Evolutionary conservation across 2,797 vertebrate species (phyloP).

Genomic region (Enoplosus armatus): DNA sequence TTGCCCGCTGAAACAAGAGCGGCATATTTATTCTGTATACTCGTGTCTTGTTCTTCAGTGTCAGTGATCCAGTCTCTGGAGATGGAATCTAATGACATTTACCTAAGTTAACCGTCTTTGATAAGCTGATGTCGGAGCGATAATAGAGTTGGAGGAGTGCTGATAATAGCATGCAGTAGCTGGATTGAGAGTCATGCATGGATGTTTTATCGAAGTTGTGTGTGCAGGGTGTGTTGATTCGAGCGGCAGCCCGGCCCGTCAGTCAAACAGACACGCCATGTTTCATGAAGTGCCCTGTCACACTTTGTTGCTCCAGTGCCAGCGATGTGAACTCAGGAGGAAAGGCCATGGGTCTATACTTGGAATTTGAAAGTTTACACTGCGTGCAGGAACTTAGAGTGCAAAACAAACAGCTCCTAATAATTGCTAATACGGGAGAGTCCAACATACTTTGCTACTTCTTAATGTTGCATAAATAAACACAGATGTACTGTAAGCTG

Average conservation of each 20-base stretch:
- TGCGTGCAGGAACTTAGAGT: not conserved
- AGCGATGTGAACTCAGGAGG: not conserved
- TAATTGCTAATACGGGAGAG: not conserved
- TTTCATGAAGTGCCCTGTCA: not conserved
- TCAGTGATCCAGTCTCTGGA: not conserved
- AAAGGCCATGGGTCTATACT: not conserved
- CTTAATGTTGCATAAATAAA: not conserved
- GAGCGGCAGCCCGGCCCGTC: not conserved
- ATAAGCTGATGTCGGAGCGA: not conserved
- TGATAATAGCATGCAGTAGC: not conserved
- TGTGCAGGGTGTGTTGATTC: constrained; percentile 33
- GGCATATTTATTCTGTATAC: not conserved
- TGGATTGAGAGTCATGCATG: no score
- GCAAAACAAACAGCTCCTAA: constrained; percentile 8
- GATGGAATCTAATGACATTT: constrained; percentile 13
- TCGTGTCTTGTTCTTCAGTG: not conserved
- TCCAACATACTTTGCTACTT: no score
- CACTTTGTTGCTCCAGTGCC: not conserved
- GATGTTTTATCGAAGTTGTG: not conserved
- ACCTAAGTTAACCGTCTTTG: constrained; percentile 12
- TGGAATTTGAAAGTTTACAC: constrained; percentile 13
- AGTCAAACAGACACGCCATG: constrained; percentile 27
- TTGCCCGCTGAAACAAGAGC: not conserved
- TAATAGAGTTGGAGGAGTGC: not conserved
- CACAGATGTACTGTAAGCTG: not conserved